Conservation (phyloP, 2,888 invertebrate species). For the Drosophila robusta region DNA sequence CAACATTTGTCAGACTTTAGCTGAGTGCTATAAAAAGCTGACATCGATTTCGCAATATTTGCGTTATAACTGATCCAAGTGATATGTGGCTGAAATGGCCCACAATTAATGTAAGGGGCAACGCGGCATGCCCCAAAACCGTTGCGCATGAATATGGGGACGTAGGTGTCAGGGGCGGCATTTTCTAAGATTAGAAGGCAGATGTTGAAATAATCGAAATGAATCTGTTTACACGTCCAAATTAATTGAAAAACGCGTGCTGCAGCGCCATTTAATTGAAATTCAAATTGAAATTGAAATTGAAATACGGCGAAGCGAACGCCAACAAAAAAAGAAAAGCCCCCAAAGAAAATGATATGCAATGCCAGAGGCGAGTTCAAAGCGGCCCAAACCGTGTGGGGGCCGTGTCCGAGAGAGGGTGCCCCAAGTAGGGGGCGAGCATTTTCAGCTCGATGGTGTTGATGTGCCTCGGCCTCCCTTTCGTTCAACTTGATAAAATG, state of each 20-base stretch:
- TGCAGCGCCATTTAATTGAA: conserved; percentile 80
- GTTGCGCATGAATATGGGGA: neutral
- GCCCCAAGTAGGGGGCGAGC: neutral
- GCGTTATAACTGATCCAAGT: conserved; percentile 15
- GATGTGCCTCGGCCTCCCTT: conserved; percentile 19
- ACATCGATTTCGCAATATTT: conserved; percentile 56
- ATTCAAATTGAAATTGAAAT: conserved; percentile 59
- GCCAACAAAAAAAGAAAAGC: conserved; percentile 12
- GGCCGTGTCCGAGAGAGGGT: neutral
- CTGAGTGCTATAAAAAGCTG: conserved; percentile 49
- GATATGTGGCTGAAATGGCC: conserved; percentile 1
- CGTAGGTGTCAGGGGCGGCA: neutral
- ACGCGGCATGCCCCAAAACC: neutral
- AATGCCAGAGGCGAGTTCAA: conserved; percentile 59
- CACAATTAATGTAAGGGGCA: neutral
- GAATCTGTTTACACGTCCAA: conserved; percentile 83
- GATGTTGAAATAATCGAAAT: conserved; percentile 83
- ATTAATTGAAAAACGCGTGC: conserved; percentile 79
- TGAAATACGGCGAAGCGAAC: conserved; percentile 12
- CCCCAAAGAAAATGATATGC: conserved; percentile 27
- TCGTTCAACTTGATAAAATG: conserved; percentile 55
- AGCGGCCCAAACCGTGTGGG: conserved; percentile 22
- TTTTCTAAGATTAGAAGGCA: conserved; percentile 65
- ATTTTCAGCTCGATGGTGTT: conserved; percentile 26
- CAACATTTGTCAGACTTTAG: too few relatives aligned